A percentile compares a stretch with the other conserved stretches of the same genome.
Conservation (phyloP, 2,113 vertebrate species). For the Crocuta crocuta region DNA sequence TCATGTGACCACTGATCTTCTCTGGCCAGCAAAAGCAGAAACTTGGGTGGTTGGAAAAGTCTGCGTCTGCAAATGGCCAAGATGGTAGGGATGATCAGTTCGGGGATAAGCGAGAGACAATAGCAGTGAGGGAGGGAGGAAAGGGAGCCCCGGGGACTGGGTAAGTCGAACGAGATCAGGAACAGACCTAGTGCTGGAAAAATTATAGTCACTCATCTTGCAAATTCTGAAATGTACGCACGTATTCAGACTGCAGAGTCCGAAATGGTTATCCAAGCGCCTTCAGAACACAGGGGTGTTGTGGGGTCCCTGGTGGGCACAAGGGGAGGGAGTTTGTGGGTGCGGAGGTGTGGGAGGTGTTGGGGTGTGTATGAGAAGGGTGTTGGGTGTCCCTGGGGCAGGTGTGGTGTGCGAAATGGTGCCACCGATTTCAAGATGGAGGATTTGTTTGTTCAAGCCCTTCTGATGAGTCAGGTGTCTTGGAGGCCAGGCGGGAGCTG, state of each 20-base stretch:
- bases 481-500: no score
- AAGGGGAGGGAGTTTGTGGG: not conserved
- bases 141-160: not conserved
- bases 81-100: not conserved
- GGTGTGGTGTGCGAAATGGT: not conserved
- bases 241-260: not conserved
- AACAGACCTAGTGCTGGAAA: not conserved
- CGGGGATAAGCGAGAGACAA: not conserved
- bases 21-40: constrained; percentile 30
- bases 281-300: not conserved
- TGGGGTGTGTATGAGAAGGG: not conserved
- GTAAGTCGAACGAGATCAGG: not conserved
- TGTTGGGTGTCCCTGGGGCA: not conserved
- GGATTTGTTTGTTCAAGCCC: not conserved
- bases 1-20: constrained; percentile 44
- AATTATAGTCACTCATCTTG: not conserved
- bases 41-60: not conserved
- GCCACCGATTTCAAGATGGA: not conserved
- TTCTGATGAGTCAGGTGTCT: not conserved
- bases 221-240: not conserved
- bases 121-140: not conserved
- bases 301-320: no score
- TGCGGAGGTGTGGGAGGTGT: no score
- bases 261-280: not conserved
- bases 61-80: not conserved